Evolutionary conservation across 2,113 vertebrate genomes (phyloP).

Genomic region (Thunnus thynnus): DNA sequence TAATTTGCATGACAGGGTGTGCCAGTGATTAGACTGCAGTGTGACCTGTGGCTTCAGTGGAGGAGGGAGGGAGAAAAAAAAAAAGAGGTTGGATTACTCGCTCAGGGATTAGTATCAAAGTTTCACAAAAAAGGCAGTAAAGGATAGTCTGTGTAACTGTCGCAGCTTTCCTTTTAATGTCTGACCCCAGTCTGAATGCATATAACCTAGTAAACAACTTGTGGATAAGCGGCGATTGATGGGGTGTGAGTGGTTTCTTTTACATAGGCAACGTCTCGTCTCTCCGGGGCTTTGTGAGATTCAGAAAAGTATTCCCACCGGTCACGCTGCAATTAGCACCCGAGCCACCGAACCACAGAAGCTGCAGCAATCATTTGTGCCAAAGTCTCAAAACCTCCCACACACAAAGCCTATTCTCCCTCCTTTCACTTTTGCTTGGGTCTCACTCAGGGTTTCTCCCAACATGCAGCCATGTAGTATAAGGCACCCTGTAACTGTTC

Average conservation of each 20-base stretch:
- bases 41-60: slow-evolving; percentile 23
- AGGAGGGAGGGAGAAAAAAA: background rate
- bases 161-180: slow-evolving; percentile 19
- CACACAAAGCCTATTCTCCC: slow-evolving; percentile 20
- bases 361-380: slow-evolving; percentile 45
- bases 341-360: slow-evolving; percentile 52
- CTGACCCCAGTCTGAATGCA: background rate
- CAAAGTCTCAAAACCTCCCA: slow-evolving; percentile 55
- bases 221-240: slow-evolving; percentile 14
- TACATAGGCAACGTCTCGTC: slow-evolving; percentile 17
- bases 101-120: slow-evolving; percentile 25
- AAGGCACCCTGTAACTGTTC: slow-evolving; percentile 46
- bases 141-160: slow-evolving; percentile 8
- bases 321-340: slow-evolving; percentile 75
- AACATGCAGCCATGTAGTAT: slow-evolving; percentile 27
- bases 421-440: slow-evolving; percentile 2
- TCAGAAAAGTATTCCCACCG: slow-evolving; percentile 60
- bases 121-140: background rate
- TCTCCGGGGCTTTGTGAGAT: slow-evolving; percentile 47
- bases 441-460: slow-evolving; percentile 18
- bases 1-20: slow-evolving; percentile 40
- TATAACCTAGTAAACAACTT: background rate
- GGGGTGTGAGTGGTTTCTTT: slow-evolving; percentile 30
- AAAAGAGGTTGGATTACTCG: background rate
- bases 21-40: slow-evolving; percentile 29